Percentiles rank a stretch among this genome's conserved stretches.
Conservation (phyloP, 1,140 invertebrate species). For the Heliconius melpomene region DNA sequence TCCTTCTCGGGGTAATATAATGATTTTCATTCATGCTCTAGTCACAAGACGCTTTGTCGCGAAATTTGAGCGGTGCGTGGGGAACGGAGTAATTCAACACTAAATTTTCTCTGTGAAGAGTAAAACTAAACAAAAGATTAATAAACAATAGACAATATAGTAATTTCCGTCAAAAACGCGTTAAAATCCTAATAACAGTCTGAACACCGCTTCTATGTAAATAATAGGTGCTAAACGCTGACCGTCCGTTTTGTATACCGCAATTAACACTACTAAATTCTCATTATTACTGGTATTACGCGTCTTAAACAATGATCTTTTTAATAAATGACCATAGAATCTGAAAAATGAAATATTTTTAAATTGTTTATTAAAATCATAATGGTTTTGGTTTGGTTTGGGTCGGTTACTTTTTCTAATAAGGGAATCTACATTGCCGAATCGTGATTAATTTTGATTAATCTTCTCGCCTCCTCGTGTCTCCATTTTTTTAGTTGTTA, state of each 20-base stretch:
- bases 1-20: no score
- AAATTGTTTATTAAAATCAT: not conserved
- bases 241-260: not conserved
- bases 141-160: not conserved
- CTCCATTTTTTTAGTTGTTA: constrained; percentile 18
- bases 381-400: not conserved
- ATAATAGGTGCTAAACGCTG: constrained; percentile 3
- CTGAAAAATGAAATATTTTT: not conserved
- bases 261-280: constrained; percentile 3
- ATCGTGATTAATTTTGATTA: constrained; percentile 1
- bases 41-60: no score
- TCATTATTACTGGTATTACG: constrained; percentile 1
- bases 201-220: not conserved
- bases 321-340: not conserved
- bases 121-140: no score
- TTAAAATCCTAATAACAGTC: constrained; percentile 12
- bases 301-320: not conserved
- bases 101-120: no score
- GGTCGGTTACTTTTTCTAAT: not conserved
- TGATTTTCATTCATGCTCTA: no score
- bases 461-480: constrained; percentile 7
- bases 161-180: not conserved
- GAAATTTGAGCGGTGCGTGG: no score
- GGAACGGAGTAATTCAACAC: no score
- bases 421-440: not conserved